Evolutionary conservation across 2,888 invertebrate genomes (phyloP), one percentile per base, ranked within the genome.

Genomic region (Tubulanus polymorphus): DNA sequence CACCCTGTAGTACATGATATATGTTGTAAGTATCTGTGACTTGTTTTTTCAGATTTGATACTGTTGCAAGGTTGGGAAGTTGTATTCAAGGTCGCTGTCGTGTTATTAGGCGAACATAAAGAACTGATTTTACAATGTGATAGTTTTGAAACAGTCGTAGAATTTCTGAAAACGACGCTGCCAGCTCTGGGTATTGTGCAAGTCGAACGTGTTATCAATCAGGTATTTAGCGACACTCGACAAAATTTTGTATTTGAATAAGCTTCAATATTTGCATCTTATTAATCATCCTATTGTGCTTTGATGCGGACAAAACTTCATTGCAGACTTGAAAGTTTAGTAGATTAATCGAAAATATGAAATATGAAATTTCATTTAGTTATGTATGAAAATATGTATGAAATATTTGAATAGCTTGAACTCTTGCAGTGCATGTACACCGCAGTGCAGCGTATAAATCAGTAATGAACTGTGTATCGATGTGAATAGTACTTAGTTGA

Each of bases 121-220:
- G 90, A 92, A 57, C 86, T 89, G 20, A 82, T 97, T 53, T 82
- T 94, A 76, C 81, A 85, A 49, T 92, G 93, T 65, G 89, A 90
- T 66, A 90, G 89, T 63, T 94, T 96, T 73, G 96, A 97, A 73
- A 88, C 90, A 65, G 90, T 93, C 0, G 94, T 95, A 82, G 91
- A 93, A 70, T 95, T 91, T 68, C 82, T 96, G 25, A 95, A 95
- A 77, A 87, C 87, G 82, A 86, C 79, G 1, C 67, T 83, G 53
- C 81, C 79, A 26, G 74, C 76, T 37, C 78, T 83, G 71, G 77
- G 79, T 47, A 74, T 80, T 55, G 76, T 78, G 20, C 79, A 82
- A 65, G 79, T 93, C 81, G 90, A 91, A 65, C 85, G 87, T 63
- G 86, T 94, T 18, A 88, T 95, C 85, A 91, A 89, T 75, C 86